Base-by-base conservation (phyloP, 2,797 vertebrate species). In the Mionectes olivaceus region DNA sequence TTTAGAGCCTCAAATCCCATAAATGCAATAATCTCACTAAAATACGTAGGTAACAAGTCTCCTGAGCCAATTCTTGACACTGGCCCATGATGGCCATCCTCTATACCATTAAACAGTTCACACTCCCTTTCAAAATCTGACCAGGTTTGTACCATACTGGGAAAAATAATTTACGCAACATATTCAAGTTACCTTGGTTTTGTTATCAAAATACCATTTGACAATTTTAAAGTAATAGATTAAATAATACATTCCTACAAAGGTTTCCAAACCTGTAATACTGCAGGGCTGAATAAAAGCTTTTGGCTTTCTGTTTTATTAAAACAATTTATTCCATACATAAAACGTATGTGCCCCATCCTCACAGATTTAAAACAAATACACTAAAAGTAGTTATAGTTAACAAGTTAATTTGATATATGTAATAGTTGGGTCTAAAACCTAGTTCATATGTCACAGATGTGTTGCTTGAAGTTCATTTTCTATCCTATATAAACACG, bases 361-460 rank as follows among this genome's bases (percentile, higher is more conserved):
- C 79, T 89, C 65, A 70, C 6, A 82, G 32, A 52, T 82, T 55
- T 63, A 67, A 74, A 94, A 93, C 22, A 63, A 25, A 56, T 17
- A 67, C 19, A 84, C 35, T 70, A 30, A 41, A 80, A 83, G 73
- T 35, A 82, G 25, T n/a, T 87, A n/a, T 27, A 59, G 57, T 27
- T 39, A 60, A 60, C 23, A 77, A 1, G 3, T 28, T 80, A 30
- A 19, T 60, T 89, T 67, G 63, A 46, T 33, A 16, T 15, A 67
- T 7, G 7, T 25, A 59, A 61, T 8, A 63, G 47, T 0, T 21
- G 19, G 80, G 13, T 50, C 19, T 85, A 67, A 87, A 86, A 50
- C 8, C 25, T 9, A 44, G 28, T 19, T 69, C 35, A 4, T 64
- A 3, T 13, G 13, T 39, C 46, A 47, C 2, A 18, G 14, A 25